These are phyloP conservation scores for Actenoides hombroni DNA, from an alignment of 2,113 vertebrate species.

Conservation along the genomic window DNA sequence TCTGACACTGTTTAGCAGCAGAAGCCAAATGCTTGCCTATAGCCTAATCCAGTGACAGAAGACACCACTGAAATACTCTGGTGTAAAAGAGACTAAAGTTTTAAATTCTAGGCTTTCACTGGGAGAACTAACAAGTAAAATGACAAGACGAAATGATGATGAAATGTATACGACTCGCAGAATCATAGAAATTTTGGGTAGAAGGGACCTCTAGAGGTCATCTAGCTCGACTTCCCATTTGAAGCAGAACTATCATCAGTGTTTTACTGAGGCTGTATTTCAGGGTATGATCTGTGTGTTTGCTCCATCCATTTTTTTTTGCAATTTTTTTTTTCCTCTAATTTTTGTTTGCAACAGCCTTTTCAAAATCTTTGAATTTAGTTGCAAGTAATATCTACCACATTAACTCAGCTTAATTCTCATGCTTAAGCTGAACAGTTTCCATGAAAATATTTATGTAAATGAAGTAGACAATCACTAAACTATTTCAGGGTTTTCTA, in stretches of 20 bases:
- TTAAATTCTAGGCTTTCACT: background rate
- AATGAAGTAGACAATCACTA: background rate
- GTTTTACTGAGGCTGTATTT: background rate
- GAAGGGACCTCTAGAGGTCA: slow-evolving; percentile 65
- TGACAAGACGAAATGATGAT: background rate
- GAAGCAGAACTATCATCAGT: background rate
- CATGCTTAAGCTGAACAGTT: background rate
- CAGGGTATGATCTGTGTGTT: background rate
- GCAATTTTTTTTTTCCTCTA: background rate
- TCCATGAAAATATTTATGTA: background rate
- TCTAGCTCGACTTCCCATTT: background rate
- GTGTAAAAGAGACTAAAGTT: background rate
- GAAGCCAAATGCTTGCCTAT: background rate
- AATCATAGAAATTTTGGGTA: slow-evolving; percentile 53
- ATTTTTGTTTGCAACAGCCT: background rate
- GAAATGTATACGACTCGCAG: background rate
- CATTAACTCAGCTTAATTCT: background rate
- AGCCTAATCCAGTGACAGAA: background rate
- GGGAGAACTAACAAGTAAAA: background rate
- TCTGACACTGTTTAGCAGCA: background rate
- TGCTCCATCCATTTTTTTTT: background rate
- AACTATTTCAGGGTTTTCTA: background rate
- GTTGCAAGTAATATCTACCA: background rate
- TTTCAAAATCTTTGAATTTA: background rate
- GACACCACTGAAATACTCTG: background rate